phyloP scores from a whole-genome alignment of 2,888 invertebrate genomes.

The Ommatoiulus sabulosus region DNA sequence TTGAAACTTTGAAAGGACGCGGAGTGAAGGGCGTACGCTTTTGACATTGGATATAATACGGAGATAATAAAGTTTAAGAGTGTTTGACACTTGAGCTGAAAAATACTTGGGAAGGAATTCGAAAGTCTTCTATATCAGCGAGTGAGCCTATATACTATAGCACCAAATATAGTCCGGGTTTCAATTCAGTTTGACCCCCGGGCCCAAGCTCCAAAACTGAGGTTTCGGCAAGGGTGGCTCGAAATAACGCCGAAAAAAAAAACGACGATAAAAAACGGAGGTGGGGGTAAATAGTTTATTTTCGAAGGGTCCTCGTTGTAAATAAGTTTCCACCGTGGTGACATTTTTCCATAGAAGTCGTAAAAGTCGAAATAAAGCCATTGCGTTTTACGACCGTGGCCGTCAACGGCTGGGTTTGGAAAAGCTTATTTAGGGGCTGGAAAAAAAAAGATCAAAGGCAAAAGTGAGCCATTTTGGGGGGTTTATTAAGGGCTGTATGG shows the following conservation, averaged over 20 bases:
- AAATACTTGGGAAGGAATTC: slow-evolving; percentile 14
- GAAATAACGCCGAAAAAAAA: neutral
- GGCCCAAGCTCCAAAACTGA: neutral
- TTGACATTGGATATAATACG: slow-evolving; percentile 40
- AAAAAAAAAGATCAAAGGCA: slow-evolving; percentile 36
- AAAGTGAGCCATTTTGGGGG: slow-evolving; percentile 42
- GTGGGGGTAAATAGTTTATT: slow-evolving; percentile 31
- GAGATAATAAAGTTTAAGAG: slow-evolving; percentile 9
- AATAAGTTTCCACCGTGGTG: slow-evolving; percentile 23
- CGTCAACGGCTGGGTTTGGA: neutral
- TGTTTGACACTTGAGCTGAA: slow-evolving; percentile 10
- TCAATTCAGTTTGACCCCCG: slow-evolving; percentile 28
- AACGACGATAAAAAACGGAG: neutral
- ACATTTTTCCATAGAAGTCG: slow-evolving; percentile 43
- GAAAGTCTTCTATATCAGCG: slow-evolving; percentile 18
- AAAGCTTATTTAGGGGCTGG: slow-evolving; percentile 5
- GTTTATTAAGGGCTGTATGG: slow-evolving; percentile 18
- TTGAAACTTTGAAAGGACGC: neutral
- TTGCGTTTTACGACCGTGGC: slow-evolving; percentile 5
- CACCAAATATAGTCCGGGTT: slow-evolving; percentile 14
- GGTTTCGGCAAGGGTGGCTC: neutral
- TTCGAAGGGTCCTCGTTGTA: slow-evolving; percentile 25
- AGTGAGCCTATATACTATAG: neutral
- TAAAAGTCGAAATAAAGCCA: slow-evolving; percentile 36
- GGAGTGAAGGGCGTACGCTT: neutral